Evolutionary conservation across 2,888 invertebrate species (phyloP).

Genomic region (Pyrocoelia pectoralis): DNA sequence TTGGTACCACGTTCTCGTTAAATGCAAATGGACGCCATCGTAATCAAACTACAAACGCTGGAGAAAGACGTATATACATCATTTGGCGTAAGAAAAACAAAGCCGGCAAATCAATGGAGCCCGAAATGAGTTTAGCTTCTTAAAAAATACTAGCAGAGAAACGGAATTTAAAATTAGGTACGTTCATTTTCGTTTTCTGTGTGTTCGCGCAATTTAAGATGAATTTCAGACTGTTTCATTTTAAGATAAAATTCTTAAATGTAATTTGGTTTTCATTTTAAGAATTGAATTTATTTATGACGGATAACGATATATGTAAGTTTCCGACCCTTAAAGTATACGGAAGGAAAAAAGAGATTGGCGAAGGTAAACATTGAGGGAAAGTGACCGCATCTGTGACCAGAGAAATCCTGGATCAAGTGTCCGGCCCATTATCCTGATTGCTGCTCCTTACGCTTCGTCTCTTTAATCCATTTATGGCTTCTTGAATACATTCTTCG

Average conservation of each 20-base stretch:
- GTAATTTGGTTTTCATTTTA: neutral
- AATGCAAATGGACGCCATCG: constrained; percentile 56
- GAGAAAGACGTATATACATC: constrained; percentile 39
- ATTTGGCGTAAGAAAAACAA: constrained; percentile 34
- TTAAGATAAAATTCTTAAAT: neutral
- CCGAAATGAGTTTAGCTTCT: constrained; percentile 42
- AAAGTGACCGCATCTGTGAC: constrained; percentile 50
- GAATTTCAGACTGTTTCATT: constrained; percentile 18
- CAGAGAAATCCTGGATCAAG: constrained; percentile 55
- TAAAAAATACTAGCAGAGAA: constrained; percentile 44
- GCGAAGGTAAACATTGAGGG: constrained; percentile 49
- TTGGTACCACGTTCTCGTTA: constrained; percentile 53
- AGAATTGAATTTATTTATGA: neutral
- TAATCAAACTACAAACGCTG: constrained; percentile 49
- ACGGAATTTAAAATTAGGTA: constrained; percentile 42
- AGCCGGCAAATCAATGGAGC: constrained; percentile 40
- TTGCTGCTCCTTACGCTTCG: constrained; percentile 57
- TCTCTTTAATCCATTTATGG: constrained; percentile 57
- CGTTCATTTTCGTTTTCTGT: constrained; percentile 36
- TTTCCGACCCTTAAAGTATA: constrained; percentile 23
- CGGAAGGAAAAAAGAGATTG: constrained; percentile 46
- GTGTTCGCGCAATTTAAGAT: constrained; percentile 32
- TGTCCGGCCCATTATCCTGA: constrained; percentile 61
- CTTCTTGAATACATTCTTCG: constrained; percentile 37
- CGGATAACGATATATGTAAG: neutral